Conservation (phyloP, 2,888 invertebrate species). For the Ctenicera cuprea region DNA sequence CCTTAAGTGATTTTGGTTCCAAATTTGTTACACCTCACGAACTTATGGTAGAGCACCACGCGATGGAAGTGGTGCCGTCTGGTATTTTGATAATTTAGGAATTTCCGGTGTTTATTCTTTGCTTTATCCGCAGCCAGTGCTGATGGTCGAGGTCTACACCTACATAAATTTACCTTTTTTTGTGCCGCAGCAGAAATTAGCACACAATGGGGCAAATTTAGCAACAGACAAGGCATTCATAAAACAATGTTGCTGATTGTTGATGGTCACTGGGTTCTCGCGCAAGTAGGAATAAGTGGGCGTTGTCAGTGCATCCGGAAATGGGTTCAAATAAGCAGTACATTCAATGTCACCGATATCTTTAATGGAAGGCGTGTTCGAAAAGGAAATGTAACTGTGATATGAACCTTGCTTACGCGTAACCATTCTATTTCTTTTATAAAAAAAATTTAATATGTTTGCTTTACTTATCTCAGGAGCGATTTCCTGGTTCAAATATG, state of each 20-base stretch:
- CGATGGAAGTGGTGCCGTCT: not conserved
- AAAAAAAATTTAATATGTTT: not conserved
- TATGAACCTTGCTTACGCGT: constrained; percentile 13
- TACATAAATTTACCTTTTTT: constrained; percentile 4
- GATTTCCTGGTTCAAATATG: constrained; percentile 10
- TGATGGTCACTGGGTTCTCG: constrained; percentile 19
- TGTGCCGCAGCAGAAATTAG: constrained; percentile 9
- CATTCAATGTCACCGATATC: constrained; percentile 38
- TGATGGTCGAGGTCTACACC: not conserved
- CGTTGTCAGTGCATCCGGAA: constrained; percentile 43
- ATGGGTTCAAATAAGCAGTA: constrained; percentile 23
- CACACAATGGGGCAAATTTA: constrained; percentile 32
- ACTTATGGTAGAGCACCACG: no score
- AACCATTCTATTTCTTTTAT: constrained; percentile 3
- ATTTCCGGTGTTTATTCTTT: constrained; percentile 3
- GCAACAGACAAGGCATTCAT: not conserved
- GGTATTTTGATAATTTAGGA: constrained; percentile 11
- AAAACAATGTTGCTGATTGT: not conserved
- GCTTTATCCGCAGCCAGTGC: not conserved
- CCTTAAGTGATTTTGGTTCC: no score
- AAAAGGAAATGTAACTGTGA: constrained; percentile 16
- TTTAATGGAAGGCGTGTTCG: constrained; percentile 17
- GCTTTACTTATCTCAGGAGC: not conserved
- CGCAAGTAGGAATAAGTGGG: constrained; percentile 25
- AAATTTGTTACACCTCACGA: no score